These are phyloP conservation scores for Augiades crinisus DNA, from an alignment of 2,888 invertebrate genomes.

Conservation along the genomic window DNA sequence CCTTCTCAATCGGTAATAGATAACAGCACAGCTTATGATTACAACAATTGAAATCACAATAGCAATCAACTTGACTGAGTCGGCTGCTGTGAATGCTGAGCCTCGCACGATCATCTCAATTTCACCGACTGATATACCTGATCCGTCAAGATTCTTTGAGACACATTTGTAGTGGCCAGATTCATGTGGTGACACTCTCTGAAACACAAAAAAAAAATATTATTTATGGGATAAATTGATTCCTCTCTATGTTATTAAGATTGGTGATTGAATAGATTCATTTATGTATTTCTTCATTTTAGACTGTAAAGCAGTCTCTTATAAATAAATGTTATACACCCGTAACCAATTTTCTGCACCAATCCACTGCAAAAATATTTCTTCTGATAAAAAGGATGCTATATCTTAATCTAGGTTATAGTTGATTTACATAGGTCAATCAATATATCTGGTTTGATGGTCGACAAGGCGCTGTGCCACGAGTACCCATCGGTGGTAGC, in stretches of 20 bases:
- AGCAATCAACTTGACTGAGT: conserved; percentile 70
- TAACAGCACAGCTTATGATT: conserved; percentile 62
- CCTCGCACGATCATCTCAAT: conserved; percentile 83
- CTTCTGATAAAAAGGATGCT: too few relatives aligned
- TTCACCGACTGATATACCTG: conserved; percentile 75
- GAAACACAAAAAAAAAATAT: conserved; percentile 30
- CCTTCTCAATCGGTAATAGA: conserved; percentile 65
- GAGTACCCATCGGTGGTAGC: conserved; percentile 60
- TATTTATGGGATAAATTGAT: too few relatives aligned
- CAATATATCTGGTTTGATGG: conserved; percentile 54
- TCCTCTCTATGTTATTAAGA: too few relatives aligned
- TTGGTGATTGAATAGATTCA: too few relatives aligned
- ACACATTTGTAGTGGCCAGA: conserved; percentile 85
- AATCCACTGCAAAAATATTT: too few relatives aligned
- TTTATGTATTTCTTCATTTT: too few relatives aligned
- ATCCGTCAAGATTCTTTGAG: conserved; percentile 79
- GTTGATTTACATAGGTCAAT: too few relatives aligned
- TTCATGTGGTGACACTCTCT: conserved; percentile 83
- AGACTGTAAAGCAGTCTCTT: too few relatives aligned
- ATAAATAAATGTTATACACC: too few relatives aligned
- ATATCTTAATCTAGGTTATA: too few relatives aligned
- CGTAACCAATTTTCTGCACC: too few relatives aligned
- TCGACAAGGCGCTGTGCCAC: conserved; percentile 45
- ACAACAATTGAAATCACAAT: conserved; percentile 71
- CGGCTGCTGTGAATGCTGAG: conserved; percentile 58